phyloP scores from a whole-genome alignment of 1,140 invertebrate species.

The Trichomalopsis sarcophagae region DNA sequence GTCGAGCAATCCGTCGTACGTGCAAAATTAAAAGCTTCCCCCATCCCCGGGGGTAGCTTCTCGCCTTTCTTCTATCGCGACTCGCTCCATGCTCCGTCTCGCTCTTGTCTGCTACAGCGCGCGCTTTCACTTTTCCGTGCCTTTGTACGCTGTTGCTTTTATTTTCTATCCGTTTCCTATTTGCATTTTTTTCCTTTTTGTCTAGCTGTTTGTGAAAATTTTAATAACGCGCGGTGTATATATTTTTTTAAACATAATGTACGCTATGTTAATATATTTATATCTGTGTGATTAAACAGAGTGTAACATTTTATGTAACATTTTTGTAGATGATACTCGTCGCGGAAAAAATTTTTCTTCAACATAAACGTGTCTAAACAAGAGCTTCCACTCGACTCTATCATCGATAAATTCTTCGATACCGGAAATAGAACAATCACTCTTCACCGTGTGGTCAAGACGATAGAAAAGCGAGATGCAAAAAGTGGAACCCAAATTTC shows the following conservation, averaged over 20 bases:
- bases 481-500: not conserved
- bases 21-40: constrained; percentile 59
- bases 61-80: not conserved
- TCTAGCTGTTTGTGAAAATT: not conserved
- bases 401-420: not conserved
- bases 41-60: not conserved
- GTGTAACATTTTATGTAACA: no score
- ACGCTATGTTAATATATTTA: no score
- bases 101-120: not conserved
- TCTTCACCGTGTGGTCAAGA: not conserved
- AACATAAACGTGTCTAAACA: no score
- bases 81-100: not conserved
- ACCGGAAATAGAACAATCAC: not conserved
- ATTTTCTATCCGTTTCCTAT: not conserved
- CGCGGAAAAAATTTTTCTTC: no score
- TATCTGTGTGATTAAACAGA: no score
- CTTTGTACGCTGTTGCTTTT: not conserved
- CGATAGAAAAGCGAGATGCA: constrained; percentile 13
- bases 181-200: not conserved
- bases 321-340: no score
- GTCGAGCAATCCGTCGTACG: constrained; percentile 58
- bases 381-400: no score
- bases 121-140: not conserved
- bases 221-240: no score
- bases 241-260: no score